Conservation (phyloP, 2,113 vertebrate genomes). For the Alethe diademata region DNA sequence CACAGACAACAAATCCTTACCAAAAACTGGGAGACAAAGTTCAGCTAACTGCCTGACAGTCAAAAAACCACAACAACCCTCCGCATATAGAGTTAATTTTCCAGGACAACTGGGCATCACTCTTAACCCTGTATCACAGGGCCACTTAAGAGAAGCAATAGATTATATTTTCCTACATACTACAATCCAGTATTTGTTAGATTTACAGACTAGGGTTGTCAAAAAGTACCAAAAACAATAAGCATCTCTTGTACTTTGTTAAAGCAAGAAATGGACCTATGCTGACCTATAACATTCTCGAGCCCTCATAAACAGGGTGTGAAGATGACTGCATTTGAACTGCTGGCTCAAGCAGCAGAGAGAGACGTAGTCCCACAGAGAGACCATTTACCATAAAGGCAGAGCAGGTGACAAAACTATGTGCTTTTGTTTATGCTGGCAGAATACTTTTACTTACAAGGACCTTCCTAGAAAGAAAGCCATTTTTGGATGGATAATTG, state of each 20-base stretch:
- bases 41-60: background rate
- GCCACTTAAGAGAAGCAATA: background rate
- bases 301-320: background rate
- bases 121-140: background rate
- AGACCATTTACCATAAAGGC: background rate
- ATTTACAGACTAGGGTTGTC: background rate
- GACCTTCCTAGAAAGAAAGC: conserved; percentile 29
- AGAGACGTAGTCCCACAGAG: background rate
- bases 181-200: background rate
- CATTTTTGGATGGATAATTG: background rate
- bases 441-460: conserved; percentile 34
- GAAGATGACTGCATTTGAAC: background rate
- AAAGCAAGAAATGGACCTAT: background rate
- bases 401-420: conserved; percentile 36
- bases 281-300: background rate
- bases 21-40: background rate
- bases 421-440: conserved; percentile 37
- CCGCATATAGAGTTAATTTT: background rate
- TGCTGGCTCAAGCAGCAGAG: background rate
- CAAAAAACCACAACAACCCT: background rate
- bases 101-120: background rate
- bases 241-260: background rate
- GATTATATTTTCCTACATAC: background rate
- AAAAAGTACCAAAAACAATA: background rate
- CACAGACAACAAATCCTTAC: background rate